Evolutionary conservation across 2,888 invertebrate genomes (phyloP).

Genomic region (Baccha elongata): DNA sequence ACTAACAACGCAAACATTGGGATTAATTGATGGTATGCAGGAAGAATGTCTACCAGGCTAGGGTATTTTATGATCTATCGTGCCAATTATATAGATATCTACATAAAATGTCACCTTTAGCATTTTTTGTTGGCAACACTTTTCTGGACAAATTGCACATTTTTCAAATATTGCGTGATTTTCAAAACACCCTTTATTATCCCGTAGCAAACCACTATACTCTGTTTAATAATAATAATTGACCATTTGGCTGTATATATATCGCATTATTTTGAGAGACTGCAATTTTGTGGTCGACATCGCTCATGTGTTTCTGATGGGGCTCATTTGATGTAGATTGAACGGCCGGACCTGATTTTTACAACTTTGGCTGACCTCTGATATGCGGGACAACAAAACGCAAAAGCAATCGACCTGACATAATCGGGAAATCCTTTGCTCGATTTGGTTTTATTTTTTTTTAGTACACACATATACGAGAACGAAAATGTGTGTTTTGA

Average conservation of each 20-base stretch:
- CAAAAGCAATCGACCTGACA: conserved; percentile 60
- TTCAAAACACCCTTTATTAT: no score
- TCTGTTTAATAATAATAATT: conserved; percentile 70
- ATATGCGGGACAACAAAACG: conserved; percentile 19
- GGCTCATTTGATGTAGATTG: conserved; percentile 11
- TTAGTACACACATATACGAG: neutral
- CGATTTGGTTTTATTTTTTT: conserved; percentile 63
- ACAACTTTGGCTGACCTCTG: conserved; percentile 57
- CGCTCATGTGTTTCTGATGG: conserved; percentile 60
- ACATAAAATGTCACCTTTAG: no score
- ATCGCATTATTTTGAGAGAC: conserved; percentile 49
- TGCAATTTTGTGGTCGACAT: conserved; percentile 60
- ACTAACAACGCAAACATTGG: no score
- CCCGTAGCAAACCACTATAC: conserved; percentile 14
- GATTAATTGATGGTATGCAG: no score
- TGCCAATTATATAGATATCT: no score
- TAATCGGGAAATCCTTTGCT: conserved; percentile 52
- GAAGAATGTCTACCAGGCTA: no score
- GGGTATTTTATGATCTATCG: no score
- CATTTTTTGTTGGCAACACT: no score
- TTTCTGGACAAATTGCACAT: no score
- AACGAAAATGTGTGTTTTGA: conserved; percentile 36
- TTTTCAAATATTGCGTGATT: no score
- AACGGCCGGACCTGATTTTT: conserved; percentile 31
- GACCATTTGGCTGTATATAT: conserved; percentile 51